A percentile compares a stretch with the other conserved stretches of the same genome.
Evolutionary conservation across 2,113 vertebrate genomes (phyloP).

Genomic region (Leiothrix lutea): DNA sequence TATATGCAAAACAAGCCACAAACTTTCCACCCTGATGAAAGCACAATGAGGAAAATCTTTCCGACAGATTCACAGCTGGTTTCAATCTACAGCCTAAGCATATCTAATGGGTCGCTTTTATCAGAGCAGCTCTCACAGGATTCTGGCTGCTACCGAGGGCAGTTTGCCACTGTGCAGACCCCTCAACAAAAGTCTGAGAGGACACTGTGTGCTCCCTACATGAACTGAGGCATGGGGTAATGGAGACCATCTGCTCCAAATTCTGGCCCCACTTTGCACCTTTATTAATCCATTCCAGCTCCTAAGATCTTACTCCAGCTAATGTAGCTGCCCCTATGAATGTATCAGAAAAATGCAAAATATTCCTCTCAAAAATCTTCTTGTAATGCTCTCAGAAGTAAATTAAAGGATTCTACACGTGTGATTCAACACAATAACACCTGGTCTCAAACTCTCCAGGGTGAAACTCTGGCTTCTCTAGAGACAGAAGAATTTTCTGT

Average conservation of each 20-base stretch:
- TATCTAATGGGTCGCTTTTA: constrained; percentile 42
- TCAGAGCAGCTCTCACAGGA: neutral
- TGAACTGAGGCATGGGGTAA: neutral
- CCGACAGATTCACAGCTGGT: constrained; percentile 57
- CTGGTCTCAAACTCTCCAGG: neutral
- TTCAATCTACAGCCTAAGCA: constrained; percentile 39
- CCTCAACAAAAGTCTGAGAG: constrained; percentile 29
- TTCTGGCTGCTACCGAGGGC: constrained; percentile 38
- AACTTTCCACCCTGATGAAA: constrained; percentile 48
- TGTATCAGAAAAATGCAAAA: neutral
- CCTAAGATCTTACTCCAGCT: neutral
- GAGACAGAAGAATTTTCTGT: neutral
- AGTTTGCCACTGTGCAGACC: constrained; percentile 43
- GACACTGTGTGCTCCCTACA: neutral
- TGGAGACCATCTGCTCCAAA: constrained; percentile 42
- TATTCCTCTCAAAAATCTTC: neutral
- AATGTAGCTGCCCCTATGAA: neutral
- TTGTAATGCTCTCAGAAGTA: neutral
- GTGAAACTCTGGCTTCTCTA: neutral
- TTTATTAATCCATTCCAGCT: neutral
- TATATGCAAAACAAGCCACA: neutral
- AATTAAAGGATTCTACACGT: neutral
- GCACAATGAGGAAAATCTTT: constrained; percentile 53
- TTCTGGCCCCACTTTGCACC: constrained; percentile 33
- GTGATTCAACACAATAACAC: neutral